These are phyloP conservation scores for Palythoa caribaeorum DNA, from an alignment of 92 coral and sea anemone species.

Conservation along the genomic window DNA sequence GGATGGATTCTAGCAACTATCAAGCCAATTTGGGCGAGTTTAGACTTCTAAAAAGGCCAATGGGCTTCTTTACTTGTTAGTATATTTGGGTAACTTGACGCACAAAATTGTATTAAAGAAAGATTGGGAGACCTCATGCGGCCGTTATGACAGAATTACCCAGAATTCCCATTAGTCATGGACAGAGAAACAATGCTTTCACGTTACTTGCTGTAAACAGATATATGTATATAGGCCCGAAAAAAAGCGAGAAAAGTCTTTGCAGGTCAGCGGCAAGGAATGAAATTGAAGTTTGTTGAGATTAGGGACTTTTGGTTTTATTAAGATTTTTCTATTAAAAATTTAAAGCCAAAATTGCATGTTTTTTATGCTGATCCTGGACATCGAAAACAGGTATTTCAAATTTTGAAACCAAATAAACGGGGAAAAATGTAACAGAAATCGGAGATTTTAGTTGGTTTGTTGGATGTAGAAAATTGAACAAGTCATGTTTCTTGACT, in stretches of 20 bases:
- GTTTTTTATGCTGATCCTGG: not conserved
- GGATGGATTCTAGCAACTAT: no score
- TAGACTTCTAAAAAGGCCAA: not conserved
- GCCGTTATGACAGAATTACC: not conserved
- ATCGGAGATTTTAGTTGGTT: not conserved
- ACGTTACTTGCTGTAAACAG: no score
- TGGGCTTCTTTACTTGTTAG: not conserved
- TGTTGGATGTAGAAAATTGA: not conserved
- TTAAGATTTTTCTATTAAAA: not conserved
- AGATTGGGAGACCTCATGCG: not conserved
- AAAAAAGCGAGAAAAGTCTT: not conserved
- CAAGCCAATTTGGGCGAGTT: not conserved
- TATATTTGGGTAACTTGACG: not conserved
- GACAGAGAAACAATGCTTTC: not conserved
- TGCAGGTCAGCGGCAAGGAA: not conserved
- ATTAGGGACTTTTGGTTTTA: not conserved
- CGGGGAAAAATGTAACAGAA: not conserved
- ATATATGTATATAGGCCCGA: no score
- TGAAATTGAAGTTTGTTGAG: not conserved
- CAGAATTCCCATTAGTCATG: not conserved
- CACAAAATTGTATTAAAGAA: not conserved
- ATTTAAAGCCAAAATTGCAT: not conserved
- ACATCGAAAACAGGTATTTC: not conserved
- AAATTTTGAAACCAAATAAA: not conserved
- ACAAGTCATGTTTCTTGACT: no score